Evolutionary conservation across 2,797 vertebrate genomes (phyloP), one percentile per base, ranked within the genome.

Genomic region (Eleutherodactylus coqui): DNA sequence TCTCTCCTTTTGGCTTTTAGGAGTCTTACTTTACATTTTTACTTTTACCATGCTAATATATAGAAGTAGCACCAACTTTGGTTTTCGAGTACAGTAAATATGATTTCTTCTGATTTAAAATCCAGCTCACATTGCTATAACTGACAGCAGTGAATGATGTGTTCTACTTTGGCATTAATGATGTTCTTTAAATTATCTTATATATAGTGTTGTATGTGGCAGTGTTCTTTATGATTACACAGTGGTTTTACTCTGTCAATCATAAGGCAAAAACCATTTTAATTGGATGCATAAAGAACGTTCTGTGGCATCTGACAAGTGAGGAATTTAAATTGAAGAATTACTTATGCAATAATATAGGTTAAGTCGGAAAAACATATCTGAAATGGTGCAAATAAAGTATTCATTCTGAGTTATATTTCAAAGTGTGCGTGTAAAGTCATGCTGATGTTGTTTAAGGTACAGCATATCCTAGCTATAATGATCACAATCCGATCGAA

Each of bases 121-220:
- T 58, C 27, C 24, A 9, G 10, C 17, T 34, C 58, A 47, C 43
- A 49, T 80, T 29, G 41, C 60, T 64, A 47, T 47, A 49, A 43
- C 58, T 80, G 76, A 78, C 76, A 78, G 53, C 76, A 60, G 24
- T 78, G 76, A 58, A 60, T 78, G 76, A 78, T 78, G 53, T 60
- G 76, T 58, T 58, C 76, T 58, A 17, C 36, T 58, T 77, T 10
- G 53, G 36, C 41, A 78, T 78, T 78, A 78, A 78, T 78, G 53
- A 78, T 78, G 76, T 58, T 58, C 53, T 58, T 78, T 41, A 78
- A 41, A 78, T 78, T n/a, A 78, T 41, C 76, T 58, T 78, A 78
- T 60, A 76, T 76, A 60, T 78, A 78, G 21, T 78, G 55, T 58
- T 77, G 55, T 78, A 60, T 78, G 49, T 58, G 34, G 51, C 45